Conservation (phyloP, 2,888 invertebrate genomes). For the Andrena praecox region DNA sequence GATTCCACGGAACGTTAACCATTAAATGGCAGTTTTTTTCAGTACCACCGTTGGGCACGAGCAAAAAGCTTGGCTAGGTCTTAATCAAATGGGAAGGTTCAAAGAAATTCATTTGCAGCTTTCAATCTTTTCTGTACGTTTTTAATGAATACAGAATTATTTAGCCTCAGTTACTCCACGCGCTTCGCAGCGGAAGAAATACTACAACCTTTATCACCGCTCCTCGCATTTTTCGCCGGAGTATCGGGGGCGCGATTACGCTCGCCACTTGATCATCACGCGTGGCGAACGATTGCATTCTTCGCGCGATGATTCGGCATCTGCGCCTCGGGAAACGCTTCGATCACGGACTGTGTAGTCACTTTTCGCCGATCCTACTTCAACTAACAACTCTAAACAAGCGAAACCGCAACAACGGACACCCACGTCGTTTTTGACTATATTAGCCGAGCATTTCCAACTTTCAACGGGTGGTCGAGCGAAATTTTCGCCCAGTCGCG, state of each 20-base stretch:
- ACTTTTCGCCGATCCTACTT: not conserved
- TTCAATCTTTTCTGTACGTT: too few species aligned
- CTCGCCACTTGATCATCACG: constrained; percentile 16
- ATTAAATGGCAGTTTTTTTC: too few species aligned
- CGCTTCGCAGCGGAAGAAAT: constrained; percentile 32
- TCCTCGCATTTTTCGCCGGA: constrained; percentile 31
- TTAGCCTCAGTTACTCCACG: not conserved
- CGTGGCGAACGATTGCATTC: constrained; percentile 15
- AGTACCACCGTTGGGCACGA: too few species aligned
- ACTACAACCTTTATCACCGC: constrained; percentile 33
- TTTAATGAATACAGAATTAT: not conserved
- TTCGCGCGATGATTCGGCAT: constrained; percentile 2
- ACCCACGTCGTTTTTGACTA: too few species aligned
- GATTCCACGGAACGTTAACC: not conserved
- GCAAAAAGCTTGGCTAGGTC: too few species aligned
- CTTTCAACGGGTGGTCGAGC: not conserved
- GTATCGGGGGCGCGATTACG: constrained; percentile 38
- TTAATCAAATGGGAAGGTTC: too few species aligned
- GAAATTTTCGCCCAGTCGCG: not conserved
- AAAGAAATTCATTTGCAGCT: too few species aligned
- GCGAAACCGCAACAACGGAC: too few species aligned
- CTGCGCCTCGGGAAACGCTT: not conserved
- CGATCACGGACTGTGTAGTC: not conserved
- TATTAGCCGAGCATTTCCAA: not conserved
- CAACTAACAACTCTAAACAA: not conserved